These are phyloP conservation scores for Acheta domesticus DNA, from an alignment of 2,888 invertebrate genomes.

Conservation along the genomic window DNA sequence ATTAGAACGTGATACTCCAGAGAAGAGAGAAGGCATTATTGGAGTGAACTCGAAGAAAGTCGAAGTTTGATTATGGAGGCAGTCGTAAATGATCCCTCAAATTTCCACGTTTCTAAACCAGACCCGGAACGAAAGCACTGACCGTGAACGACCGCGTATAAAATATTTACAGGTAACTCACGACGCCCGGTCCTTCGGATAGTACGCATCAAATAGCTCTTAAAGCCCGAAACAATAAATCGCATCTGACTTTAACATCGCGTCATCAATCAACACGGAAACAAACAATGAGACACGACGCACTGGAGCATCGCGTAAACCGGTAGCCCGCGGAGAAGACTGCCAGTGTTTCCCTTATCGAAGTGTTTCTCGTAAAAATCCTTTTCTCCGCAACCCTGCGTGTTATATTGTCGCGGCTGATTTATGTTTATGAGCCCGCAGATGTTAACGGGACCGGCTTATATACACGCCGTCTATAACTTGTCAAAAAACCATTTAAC, in stretches of 20 bases:
- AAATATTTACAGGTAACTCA: no score
- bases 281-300: neutral
- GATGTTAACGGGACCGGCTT: neutral
- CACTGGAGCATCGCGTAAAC: neutral
- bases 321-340: neutral
- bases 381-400: neutral
- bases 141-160: no score
- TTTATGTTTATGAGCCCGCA: constrained; percentile 5
- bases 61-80: no score
- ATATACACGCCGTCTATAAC: neutral
- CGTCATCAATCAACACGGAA: neutral
- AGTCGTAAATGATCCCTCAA: no score
- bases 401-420: neutral
- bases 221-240: neutral
- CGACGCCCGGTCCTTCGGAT: no score
- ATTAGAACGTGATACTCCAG: no score
- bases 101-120: no score
- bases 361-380: constrained; percentile 7
- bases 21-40: no score
- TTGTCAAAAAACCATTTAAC: constrained; percentile 7
- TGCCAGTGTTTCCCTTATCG: neutral
- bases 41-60: no score
- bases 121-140: no score
- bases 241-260: neutral
- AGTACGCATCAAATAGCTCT: no score